A percentile compares a stretch with the other conserved stretches of the same genome.
phyloP scores from a whole-genome alignment of 2,113 vertebrate species.

The Oxygymnocypris stewartii region DNA sequence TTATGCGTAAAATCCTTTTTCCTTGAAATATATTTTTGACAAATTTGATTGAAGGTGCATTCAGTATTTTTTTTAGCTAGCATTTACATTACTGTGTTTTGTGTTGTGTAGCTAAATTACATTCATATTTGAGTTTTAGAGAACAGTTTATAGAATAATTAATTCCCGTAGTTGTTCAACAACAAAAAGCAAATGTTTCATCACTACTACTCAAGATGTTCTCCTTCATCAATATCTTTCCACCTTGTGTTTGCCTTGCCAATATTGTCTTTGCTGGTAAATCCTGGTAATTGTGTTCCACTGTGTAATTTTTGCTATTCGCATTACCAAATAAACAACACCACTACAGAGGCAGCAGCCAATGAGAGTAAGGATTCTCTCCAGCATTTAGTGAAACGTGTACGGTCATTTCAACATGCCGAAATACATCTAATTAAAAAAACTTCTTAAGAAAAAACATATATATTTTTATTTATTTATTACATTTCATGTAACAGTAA shows the following conservation, averaged over 20 bases:
- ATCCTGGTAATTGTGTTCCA: not conserved
- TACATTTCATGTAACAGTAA: too few species aligned
- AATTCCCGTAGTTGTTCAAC: not conserved
- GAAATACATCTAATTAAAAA: not conserved
- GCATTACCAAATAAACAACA: too few species aligned
- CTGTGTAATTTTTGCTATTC: too few species aligned
- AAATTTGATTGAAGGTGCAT: not conserved
- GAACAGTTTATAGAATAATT: not conserved
- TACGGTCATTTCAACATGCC: not conserved
- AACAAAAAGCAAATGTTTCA: not conserved
- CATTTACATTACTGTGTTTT: not conserved
- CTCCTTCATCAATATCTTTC: not conserved
- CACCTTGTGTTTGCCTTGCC: not conserved
- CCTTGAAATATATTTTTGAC: not conserved
- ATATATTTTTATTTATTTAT: too few species aligned
- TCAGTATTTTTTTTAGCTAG: not conserved
- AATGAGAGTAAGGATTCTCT: too few species aligned
- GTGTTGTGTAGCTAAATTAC: not conserved
- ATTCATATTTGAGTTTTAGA: not conserved
- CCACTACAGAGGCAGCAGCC: too few species aligned
- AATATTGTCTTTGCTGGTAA: not conserved
- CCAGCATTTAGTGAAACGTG: too few species aligned
- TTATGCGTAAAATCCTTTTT: not conserved
- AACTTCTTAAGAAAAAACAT: too few species aligned
- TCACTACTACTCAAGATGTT: not conserved